Conservation (phyloP, 2,113 vertebrate genomes). For the Natator depressus region DNA sequence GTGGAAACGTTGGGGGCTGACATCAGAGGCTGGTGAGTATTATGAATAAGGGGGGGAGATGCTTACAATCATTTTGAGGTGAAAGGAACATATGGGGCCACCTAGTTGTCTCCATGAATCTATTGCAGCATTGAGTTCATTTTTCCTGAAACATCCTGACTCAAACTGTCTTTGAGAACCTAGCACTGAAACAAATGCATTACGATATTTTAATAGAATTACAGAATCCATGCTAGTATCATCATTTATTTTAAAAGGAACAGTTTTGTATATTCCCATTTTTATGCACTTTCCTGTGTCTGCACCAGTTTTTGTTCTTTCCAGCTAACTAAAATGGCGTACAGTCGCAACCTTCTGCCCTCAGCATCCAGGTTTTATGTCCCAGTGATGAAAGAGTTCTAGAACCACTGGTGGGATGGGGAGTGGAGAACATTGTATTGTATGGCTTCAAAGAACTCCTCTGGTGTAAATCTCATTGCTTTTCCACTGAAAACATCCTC, state of each 20-base stretch:
- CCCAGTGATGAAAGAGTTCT: neutral
- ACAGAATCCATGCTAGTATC: neutral
- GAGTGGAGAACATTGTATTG: neutral
- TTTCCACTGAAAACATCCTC: neutral
- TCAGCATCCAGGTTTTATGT: neutral
- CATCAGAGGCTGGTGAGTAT: neutral
- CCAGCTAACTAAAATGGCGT: neutral
- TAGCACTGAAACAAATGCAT: neutral
- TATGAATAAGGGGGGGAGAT: neutral
- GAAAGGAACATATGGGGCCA: neutral
- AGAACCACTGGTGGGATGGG: neutral
- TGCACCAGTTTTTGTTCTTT: neutral
- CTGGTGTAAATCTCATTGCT: neutral
- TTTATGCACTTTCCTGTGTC: neutral
- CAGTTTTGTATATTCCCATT: neutral
- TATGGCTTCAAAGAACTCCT: neutral
- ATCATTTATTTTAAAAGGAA: neutral
- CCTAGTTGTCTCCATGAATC: neutral
- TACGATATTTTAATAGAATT: neutral
- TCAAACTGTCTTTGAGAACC: neutral
- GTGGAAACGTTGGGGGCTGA: neutral
- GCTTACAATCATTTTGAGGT: neutral
- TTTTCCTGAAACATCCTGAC: neutral
- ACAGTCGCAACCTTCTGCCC: rapidly evolving
- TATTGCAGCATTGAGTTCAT: rapidly evolving